These are phyloP conservation scores for Eumeta japonica DNA, from an alignment of 1,140 invertebrate genomes.

Conservation along the genomic window DNA sequence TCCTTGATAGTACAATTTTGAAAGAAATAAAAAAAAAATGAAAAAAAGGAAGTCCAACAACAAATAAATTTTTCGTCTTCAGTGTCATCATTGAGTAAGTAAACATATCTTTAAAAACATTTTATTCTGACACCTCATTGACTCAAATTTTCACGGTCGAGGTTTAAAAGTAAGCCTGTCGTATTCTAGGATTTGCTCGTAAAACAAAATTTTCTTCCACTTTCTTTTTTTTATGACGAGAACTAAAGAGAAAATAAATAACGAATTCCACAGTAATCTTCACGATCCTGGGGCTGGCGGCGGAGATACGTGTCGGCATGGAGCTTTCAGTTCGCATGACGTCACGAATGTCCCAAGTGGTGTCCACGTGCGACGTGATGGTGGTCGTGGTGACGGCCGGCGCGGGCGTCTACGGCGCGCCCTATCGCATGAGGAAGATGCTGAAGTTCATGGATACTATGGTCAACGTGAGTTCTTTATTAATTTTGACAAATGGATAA, in stretches of 20 bases:
- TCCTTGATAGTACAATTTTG: too few relatives aligned
- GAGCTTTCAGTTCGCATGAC: conserved; percentile 43
- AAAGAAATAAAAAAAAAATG: too few relatives aligned
- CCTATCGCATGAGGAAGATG: conserved; percentile 39
- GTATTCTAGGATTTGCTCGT: too few relatives aligned
- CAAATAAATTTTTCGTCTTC: too few relatives aligned
- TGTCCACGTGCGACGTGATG: conserved; percentile 46
- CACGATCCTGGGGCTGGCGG: conserved; percentile 37
- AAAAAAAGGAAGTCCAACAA: too few relatives aligned
- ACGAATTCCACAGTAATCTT: conserved; percentile 34
- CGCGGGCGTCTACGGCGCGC: conserved; percentile 46
- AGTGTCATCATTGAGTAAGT: too few relatives aligned
- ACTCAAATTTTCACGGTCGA: not conserved
- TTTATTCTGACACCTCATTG: too few relatives aligned
- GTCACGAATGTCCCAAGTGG: conserved; percentile 43
- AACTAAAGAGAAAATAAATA: too few relatives aligned
- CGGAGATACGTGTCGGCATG: conserved; percentile 40
- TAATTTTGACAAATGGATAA: not conserved
- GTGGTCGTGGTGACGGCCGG: conserved; percentile 43
- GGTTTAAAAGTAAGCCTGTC: too few relatives aligned
- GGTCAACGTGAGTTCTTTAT: conserved; percentile 21
- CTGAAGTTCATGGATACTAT: conserved; percentile 41
- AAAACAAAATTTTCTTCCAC: not conserved
- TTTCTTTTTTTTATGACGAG: conserved; percentile 15
- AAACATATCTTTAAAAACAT: not conserved